Evolutionary conservation across 1,140 invertebrate species (phyloP), one percentile per base, ranked within the genome.

Genomic region (Papilio xuthus): DNA sequence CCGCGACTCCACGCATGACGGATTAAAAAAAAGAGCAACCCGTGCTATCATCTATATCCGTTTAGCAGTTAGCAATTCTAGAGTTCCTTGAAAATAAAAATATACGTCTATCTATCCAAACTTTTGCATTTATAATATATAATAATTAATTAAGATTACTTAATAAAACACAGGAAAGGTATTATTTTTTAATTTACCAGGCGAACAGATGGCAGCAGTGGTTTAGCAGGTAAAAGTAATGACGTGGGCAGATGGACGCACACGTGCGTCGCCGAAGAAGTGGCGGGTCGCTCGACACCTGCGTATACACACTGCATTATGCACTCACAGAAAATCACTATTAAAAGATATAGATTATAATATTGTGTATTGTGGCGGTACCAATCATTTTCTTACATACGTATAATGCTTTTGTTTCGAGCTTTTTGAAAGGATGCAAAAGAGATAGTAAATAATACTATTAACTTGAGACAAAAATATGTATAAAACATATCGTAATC

Each of bases 191-290:
- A 60, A 26, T 20, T 73, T 83, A 82, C 77, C 82, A 80, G 82
- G 80, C 80, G 78, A 72, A 78, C 79, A 83, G 75, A 69, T 63
- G 79, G 78, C 79, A 37, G 80, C 78, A 60, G 78, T 80, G 84
- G 37, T 80, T 70, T 67, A 74, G 72, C 82, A 86, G 83, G 83
- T 85, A 84, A 72, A 74, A 70, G 70, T 81, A 82, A 87, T 87
- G 83, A 85, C 70, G 81, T 56, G 50, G 81, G 85, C 88, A 90
- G 87, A 89, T 90, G 87, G 71, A 78, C 20, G 23, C 79, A 79
- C 87, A 87, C 86, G 88, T 85, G 88, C 83, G 82, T 67, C 72
- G 69, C 4, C 18, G 13, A 60, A 50, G 63, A 75, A 67, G 53
- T 74, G 73, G 50, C 63, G 80, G 81, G 83, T 84, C 81, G 80